Evolutionary conservation across 2,888 invertebrate species (phyloP).

Genomic region (Mesochorus sp.): DNA sequence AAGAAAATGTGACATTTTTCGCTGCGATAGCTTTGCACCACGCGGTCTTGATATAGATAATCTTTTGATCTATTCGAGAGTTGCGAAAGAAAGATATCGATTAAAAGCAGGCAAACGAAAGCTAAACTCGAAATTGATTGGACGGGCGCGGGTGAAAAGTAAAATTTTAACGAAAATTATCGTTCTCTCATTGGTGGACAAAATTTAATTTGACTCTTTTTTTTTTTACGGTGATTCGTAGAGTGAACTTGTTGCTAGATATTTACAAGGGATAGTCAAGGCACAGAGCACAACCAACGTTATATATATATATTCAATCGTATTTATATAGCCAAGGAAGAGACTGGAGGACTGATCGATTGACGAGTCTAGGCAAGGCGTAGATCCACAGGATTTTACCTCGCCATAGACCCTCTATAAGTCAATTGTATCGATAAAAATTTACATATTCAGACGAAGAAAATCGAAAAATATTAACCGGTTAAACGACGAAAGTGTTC

Average conservation of each 20-base stretch:
- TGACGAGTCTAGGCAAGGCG: not conserved
- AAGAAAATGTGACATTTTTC: not conserved
- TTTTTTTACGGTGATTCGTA: conserved; percentile 7
- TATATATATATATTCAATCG: not conserved
- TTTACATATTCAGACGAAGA: not conserved
- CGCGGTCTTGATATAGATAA: conserved; percentile 17
- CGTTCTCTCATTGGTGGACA: not conserved
- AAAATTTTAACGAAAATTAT: not conserved
- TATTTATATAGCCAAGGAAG: not conserved
- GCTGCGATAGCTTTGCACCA: not conserved
- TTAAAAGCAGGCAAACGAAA: not conserved
- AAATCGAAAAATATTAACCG: not conserved
- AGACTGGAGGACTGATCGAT: not conserved
- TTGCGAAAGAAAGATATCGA: not conserved
- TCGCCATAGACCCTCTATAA: not conserved
- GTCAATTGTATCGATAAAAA: not conserved
- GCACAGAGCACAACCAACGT: conserved; percentile 69
- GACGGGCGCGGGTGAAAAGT: not conserved
- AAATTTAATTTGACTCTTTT: not conserved
- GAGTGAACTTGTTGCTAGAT: conserved; percentile 1
- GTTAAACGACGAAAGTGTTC: conserved; percentile 21
- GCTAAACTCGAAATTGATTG: not conserved
- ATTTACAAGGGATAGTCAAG: conserved; percentile 68
- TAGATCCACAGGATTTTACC: conserved; percentile 37
- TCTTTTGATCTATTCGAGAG: conserved; percentile 10